Evolutionary conservation across 2,113 vertebrate species (phyloP), one percentile per base, ranked within the genome.

Genomic region (Equus przewalskii): DNA sequence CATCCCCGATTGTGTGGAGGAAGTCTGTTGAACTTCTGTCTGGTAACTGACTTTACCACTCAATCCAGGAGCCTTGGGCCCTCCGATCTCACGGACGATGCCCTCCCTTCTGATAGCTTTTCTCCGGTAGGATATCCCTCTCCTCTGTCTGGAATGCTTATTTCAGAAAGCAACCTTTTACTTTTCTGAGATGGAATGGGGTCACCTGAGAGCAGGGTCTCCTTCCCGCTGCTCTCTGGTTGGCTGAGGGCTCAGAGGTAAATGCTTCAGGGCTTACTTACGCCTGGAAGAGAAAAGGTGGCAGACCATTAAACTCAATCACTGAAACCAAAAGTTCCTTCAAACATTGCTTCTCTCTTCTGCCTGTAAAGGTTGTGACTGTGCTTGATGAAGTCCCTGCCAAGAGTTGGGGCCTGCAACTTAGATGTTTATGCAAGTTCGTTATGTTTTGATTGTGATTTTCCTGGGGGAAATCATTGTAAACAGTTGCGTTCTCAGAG

Each of bases 401-500:
- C 79, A 89, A 87, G 24, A 86, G 46, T 49, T 96, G 87, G 92
- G 96, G 69, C 41, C 84, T 97, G 82, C 96, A 95, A 91, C 60
- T 91, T 88, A 22, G 44, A 80, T 97, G 94, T 98, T 98, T 98
- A 96, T 95, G 58, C 82, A 92, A 98, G 81, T 95, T 92, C 91
- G 62, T 90, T 79, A 80, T 96, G 97, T 98, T 98, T 97, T 96
- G 96, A 97, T 96, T 97, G 80, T 90, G 75, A 82, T 90, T 96
- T 97, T 97, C 97, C 85, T 96, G 84, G 75, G 84, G 94, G 67
- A 97, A 97, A 92, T 96, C 36, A 75, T 62, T 96, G 49, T 97
- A 97, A 98, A 98, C 95, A 95, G 89, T 97, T 89, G 94, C 51
- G 33, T 97, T 96, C 96, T 98, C 91, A 92, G 91, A 97, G 92